Evolutionary conservation across 2,888 invertebrate genomes (phyloP), one percentile per base, ranked within the genome.

Genomic region (Nomada goodeniana): DNA sequence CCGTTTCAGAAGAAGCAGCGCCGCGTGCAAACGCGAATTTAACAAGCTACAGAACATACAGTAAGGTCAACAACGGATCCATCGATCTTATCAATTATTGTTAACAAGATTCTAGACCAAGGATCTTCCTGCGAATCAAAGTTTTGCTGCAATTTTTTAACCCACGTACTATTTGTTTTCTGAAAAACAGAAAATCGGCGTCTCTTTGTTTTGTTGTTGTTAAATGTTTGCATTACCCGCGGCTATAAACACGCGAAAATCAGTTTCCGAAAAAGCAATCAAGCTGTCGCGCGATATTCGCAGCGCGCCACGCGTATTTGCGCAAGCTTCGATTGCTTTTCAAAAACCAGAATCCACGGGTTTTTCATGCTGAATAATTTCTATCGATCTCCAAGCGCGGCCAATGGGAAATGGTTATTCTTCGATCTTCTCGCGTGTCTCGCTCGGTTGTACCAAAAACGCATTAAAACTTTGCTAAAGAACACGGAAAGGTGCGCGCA

Each of bases 191-290:
- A 50, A 42, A 42, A 59, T 15, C 7, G 15, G 20, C 9, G 23
- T 55, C 15, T n/a, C 9, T 42, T 61, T 42, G 7, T 55, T 20
- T 61, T 42, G n/a, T n/a, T n/a, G n/a, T 11, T 55, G 23, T 5
- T 4, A 18, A n/a, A 36, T 5, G 23, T 53, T 23, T 53, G 42
- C 61, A 53, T 52, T 53, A 9, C 18, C 18, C 18, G 23, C 7
- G 2, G 4, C n/a, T 29, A 36, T 42, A 63, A 52, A 63, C 15
- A 55, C 42, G 11, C 13, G 13, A 23, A 52, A 53, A 23, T 61
- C 20, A 20, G 50, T 23, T 63, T 13, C 29, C 11, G 42, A 23
- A 53, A 63, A 63, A 53, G 42, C 61, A 63, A 52, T 53, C 71
- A 26, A n/a, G 7, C 7, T n/a, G 42, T n/a, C 52, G 23, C 1